These are phyloP conservation scores for Nemopilema nomurai DNA, from an alignment of 30 jellyfish, hydroid and myxozoan species.

Conservation along the genomic window DNA sequence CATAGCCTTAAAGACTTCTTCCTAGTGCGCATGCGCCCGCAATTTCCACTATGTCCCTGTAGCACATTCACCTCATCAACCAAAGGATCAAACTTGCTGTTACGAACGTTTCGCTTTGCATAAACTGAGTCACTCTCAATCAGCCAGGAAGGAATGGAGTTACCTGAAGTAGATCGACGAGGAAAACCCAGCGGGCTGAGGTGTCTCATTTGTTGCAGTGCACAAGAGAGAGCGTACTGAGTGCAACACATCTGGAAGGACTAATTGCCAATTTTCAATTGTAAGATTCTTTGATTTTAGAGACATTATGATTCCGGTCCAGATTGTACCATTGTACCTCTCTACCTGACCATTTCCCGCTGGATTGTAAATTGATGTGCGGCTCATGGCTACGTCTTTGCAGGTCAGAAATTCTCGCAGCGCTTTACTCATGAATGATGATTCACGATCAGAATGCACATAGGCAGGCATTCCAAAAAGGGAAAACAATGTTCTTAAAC, in stretches of 20 bases:
- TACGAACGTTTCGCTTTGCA: slow-evolving; percentile 15
- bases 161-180: slow-evolving; percentile 25
- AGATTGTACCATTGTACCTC: slow-evolving; percentile 38
- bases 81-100: slow-evolving; percentile 37
- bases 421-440: slow-evolving; percentile 17
- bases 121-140: slow-evolving; percentile 10
- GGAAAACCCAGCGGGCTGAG: slow-evolving; percentile 19
- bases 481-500: slow-evolving; percentile 35
- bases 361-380: slow-evolving; percentile 3
- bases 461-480: slow-evolving; percentile 63
- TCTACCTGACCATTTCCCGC: slow-evolving; percentile 42
- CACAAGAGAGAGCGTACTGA: slow-evolving; percentile 39
- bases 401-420: slow-evolving; percentile 19
- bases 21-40: too few relatives aligned
- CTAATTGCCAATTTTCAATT: slow-evolving; percentile 16
- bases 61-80: slow-evolving; percentile 43
- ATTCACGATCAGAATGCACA: slow-evolving; percentile 57
- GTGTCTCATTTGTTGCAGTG: slow-evolving; percentile 60
- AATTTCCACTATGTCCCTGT: too few relatives aligned
- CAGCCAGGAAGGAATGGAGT: slow-evolving; percentile 41
- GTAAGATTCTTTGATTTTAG: slow-evolving; percentile 39
- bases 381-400: slow-evolving; percentile 45
- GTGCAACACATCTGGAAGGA: slow-evolving; percentile 55
- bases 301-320: slow-evolving; percentile 31
- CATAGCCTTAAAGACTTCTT: too few relatives aligned